Evolutionary conservation across 1,140 invertebrate genomes (phyloP), one percentile per base, ranked within the genome.

Genomic region (Ectropis grisescens): DNA sequence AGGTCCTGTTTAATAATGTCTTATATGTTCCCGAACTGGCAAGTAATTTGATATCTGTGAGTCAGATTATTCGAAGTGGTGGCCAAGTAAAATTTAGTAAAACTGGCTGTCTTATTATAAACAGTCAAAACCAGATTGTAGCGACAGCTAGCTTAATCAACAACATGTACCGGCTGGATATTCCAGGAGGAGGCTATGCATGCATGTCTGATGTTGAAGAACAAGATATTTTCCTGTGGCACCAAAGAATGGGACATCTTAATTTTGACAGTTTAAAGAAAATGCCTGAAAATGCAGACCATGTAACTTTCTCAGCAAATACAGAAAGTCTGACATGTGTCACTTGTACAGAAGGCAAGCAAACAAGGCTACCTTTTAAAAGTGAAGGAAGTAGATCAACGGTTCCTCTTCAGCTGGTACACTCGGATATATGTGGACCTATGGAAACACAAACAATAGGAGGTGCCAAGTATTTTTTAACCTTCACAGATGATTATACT

Each of bases 371-470:
- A 22, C 46, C 58, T 6, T 44, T 58, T 13, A 22, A 22, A 22
- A 22, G 19, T 22, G 19, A 22, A 22, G 4, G 9, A n/a, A n/a
- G n/a, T n/a, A n/a, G 6, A 11, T 9, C 36, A 10, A 39, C 29
- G 28, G 22, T 24, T 2, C 2, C 33, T 1, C 30, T 58, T 14
- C 29, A 58, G 11, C n/a, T 54, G 2, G 28, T 58, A 0, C 75
- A 82, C 36, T 58, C 62, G 0, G 78, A 83, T 42, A 30, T 83
- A 4, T 72, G 61, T 41, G 80, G 82, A 8, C 75, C 71, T 4
- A 74, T 84, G 67, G 51, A 65, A 13, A 43, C 51, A 3, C 22
- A 32, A 12, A 65, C 62, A 12, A 30, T 62, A 5, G 67, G 70
- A 6, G 53, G 51, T 6, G 49, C 54, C 2, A 44, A 33, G 30